Conservation (phyloP, 2,888 invertebrate species). For the Cyclophora albipunctata region DNA sequence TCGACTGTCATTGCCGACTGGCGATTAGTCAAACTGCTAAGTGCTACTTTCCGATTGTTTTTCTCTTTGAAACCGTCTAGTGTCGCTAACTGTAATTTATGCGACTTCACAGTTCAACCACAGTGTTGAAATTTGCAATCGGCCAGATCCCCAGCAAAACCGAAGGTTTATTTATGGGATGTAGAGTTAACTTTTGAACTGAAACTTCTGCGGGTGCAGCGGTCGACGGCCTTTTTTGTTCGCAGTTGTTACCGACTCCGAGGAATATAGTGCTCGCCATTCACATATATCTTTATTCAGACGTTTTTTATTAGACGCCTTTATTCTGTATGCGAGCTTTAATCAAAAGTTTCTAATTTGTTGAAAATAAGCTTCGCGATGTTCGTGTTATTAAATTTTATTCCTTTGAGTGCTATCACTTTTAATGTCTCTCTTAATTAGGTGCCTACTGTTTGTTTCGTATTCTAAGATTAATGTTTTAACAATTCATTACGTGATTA, state of each 20-base stretch:
- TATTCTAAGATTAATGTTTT: too few relatives aligned
- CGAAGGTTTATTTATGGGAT: conserved; percentile 72
- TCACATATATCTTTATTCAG: conserved; percentile 38
- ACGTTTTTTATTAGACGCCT: conserved; percentile 25
- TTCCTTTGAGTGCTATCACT: conserved; percentile 7
- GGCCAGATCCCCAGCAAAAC: conserved; percentile 67
- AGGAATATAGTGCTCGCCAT: conserved; percentile 41
- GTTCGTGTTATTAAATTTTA: conserved; percentile 1
- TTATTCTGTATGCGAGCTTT: conserved; percentile 26
- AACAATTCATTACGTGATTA: too few relatives aligned
- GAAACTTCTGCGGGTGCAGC: conserved; percentile 62
- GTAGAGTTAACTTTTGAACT: conserved; percentile 62
- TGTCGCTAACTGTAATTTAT: conserved; percentile 69
- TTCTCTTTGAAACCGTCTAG: conserved; percentile 53
- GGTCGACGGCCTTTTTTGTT: conserved; percentile 56
- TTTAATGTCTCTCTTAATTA: background rate
- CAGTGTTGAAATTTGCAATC: conserved; percentile 68
- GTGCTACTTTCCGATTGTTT: conserved; percentile 72
- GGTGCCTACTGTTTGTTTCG: too few relatives aligned
- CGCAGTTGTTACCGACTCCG: conserved; percentile 39
- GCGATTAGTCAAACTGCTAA: conserved; percentile 72
- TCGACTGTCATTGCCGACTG: conserved; percentile 58
- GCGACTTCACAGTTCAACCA: conserved; percentile 68
- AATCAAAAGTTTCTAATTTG: conserved; percentile 23
- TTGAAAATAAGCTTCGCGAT: conserved; percentile 9